A percentile compares a stretch with the other conserved stretches of the same genome.
Conservation (phyloP, 2,888 invertebrate genomes). For the Ptychoptera albimana region DNA sequence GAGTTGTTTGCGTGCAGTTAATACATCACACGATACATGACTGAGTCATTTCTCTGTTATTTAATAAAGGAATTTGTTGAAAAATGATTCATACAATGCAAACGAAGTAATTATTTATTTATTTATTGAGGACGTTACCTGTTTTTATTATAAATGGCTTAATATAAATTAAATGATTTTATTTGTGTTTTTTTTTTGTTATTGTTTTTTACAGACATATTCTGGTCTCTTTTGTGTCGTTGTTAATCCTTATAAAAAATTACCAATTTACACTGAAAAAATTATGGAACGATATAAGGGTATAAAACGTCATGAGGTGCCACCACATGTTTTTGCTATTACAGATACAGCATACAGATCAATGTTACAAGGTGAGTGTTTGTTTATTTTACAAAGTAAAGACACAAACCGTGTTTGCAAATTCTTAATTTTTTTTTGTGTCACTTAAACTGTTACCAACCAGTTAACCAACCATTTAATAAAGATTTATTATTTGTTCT, state of each 20-base stretch:
- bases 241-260: constrained; percentile 97
- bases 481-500: too few relatives aligned
- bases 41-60: too few relatives aligned
- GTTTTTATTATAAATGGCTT: too few relatives aligned
- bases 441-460: too few relatives aligned
- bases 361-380: constrained; percentile 86
- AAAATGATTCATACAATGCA: too few relatives aligned
- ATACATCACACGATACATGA: too few relatives aligned
- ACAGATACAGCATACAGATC: constrained; percentile 98
- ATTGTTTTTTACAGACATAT: constrained; percentile 70
- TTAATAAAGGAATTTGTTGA: too few relatives aligned
- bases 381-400: not conserved
- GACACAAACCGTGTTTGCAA: not conserved
- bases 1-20: too few relatives aligned
- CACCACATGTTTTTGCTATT: constrained; percentile 99
- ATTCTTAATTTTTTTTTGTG: not conserved
- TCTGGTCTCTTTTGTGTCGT: constrained; percentile 99
- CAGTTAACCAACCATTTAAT: too few relatives aligned
- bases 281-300: constrained; percentile 99
- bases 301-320: constrained; percentile 96
- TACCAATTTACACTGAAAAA: constrained; percentile 98
- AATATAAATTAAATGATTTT: too few relatives aligned
- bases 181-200: constrained; percentile 11
- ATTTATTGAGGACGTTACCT: too few relatives aligned
- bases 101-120: too few relatives aligned